Conservation (phyloP, 2,888 invertebrate genomes). For the Trisateles emortualis region DNA sequence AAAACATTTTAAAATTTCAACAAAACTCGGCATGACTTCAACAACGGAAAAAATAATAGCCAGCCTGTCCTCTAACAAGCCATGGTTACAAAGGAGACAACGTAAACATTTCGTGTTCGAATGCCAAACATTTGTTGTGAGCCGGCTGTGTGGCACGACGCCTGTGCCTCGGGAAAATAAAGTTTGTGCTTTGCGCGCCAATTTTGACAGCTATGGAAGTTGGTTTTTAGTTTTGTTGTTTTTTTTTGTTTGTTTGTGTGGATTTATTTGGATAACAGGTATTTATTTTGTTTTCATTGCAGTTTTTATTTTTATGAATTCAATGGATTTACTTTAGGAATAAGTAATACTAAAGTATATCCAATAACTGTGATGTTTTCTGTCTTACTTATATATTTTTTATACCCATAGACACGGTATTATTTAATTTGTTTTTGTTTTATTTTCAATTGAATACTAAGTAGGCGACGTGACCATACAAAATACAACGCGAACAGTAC, state of each 20-base stretch:
- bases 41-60: conserved; percentile 37
- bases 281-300: neutral
- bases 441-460: no score
- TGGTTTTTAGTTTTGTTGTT: conserved; percentile 32
- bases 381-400: no score
- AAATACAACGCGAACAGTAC: no score
- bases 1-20: conserved; percentile 3
- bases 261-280: conserved; percentile 24
- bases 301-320: neutral
- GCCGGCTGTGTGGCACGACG: conserved; percentile 58
- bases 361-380: no score
- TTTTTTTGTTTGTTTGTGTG: conserved; percentile 18
- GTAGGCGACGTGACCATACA: no score
- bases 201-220: conserved; percentile 47
- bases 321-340: no score
- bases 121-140: conserved; percentile 63
- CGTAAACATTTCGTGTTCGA: conserved; percentile 47
- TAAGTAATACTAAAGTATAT: no score
- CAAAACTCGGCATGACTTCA: conserved; percentile 29
- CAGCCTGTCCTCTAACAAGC: conserved; percentile 39
- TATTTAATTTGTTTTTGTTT: no score
- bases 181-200: conserved; percentile 55
- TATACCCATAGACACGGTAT: no score
- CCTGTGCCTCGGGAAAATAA: conserved; percentile 55
- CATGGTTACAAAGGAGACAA: conserved; percentile 45